phyloP scores from a whole-genome alignment of 2,888 invertebrate genomes.

The Sinotaia quadrata region DNA sequence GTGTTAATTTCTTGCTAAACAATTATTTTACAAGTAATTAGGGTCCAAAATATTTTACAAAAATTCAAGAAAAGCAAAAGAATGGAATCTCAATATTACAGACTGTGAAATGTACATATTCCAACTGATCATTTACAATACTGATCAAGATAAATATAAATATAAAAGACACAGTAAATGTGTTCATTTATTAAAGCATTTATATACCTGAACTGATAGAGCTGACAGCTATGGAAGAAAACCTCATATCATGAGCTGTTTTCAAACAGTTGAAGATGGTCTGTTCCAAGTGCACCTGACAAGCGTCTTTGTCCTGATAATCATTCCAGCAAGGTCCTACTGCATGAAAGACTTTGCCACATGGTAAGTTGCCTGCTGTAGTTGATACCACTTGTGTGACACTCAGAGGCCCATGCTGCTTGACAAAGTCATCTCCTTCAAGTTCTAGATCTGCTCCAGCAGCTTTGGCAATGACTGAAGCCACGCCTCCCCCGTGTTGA shows the following conservation, averaged over 20 bases:
- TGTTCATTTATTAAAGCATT: no score
- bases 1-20: no score
- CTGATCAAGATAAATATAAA: no score
- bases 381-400: constrained; percentile 27
- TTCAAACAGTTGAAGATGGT: constrained; percentile 16
- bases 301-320: constrained; percentile 23
- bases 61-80: no score
- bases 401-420: neutral
- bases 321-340: constrained; percentile 30
- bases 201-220: constrained; percentile 17
- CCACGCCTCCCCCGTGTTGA: constrained; percentile 31
- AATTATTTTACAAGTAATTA: no score
- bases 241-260: neutral
- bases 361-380: constrained; percentile 24
- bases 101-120: no score
- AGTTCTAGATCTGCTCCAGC: constrained; percentile 22
- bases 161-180: no score
- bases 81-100: no score
- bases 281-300: neutral
- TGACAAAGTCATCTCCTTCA: constrained; percentile 20
- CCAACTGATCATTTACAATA: no score
- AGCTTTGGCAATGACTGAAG: constrained; percentile 20
- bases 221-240: constrained; percentile 1
- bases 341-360: constrained; percentile 31
- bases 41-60: no score